These are phyloP conservation scores for Marcusenius ussheri DNA, from an alignment of 2,113 vertebrate genomes.

Conservation along the genomic window DNA sequence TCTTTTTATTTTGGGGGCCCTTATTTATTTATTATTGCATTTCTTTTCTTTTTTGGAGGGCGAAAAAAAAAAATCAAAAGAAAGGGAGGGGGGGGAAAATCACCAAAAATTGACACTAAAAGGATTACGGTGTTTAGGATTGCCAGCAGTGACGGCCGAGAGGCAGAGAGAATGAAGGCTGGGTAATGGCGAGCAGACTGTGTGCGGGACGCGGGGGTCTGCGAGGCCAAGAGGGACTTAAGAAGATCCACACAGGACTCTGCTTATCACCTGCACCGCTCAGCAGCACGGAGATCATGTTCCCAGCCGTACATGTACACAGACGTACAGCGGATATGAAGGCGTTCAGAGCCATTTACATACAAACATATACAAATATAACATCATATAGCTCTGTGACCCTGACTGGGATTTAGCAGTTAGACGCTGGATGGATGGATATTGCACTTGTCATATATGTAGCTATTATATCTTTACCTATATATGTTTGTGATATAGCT, in stretches of 20 bases:
- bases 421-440: neutral
- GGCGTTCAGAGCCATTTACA: neutral
- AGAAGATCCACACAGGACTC: conserved; percentile 79
- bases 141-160: conserved; percentile 83
- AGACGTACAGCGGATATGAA: neutral
- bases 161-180: conserved; percentile 74
- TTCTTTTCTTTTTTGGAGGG: conserved; percentile 40
- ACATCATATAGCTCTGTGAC: neutral
- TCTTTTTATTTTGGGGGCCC: conserved; percentile 52
- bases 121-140: conserved; percentile 96
- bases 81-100: neutral
- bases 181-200: conserved; percentile 69
- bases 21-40: conserved; percentile 60
- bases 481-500: neutral
- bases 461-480: neutral
- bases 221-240: conserved; percentile 76
- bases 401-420: neutral
- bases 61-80: conserved; percentile 51
- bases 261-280: conserved; percentile 78
- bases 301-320: neutral
- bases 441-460: neutral
- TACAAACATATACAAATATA: neutral
- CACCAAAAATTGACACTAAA: conserved; percentile 82
- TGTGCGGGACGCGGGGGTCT: conserved; percentile 55
- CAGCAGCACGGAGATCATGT: neutral